phyloP scores from a whole-genome alignment of 2,113 vertebrate genomes.

The Atractosteus spatula region DNA sequence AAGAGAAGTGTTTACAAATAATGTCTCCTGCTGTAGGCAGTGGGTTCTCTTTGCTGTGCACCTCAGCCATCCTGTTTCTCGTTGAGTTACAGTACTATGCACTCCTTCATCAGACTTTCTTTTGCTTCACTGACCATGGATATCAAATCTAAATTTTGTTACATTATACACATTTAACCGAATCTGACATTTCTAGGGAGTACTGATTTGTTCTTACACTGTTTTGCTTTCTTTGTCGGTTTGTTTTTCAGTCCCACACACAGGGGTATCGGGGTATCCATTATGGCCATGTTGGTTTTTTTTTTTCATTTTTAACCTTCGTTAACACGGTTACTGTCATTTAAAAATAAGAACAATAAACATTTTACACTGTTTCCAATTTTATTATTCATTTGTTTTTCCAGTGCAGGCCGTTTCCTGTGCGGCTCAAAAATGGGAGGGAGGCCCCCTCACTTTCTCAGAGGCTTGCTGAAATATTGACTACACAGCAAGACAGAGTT shows the following conservation, averaged over 20 bases:
- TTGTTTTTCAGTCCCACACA: constrained; percentile 31
- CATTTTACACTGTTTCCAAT: constrained; percentile 63
- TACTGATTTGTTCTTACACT: not conserved
- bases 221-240: not conserved
- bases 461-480: no score
- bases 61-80: not conserved
- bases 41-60: constrained; percentile 7
- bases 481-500: no score
- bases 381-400: constrained; percentile 27
- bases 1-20: not conserved
- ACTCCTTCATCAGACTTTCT: not conserved
- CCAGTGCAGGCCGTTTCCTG: not conserved
- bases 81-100: not conserved
- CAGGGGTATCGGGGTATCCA: constrained; percentile 3
- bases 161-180: constrained; percentile 31
- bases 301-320: constrained; percentile 51
- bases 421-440: no score
- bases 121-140: constrained; percentile 9
- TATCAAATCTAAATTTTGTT: constrained; percentile 24
- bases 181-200: constrained; percentile 15
- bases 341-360: constrained; percentile 59
- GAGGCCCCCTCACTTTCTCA: no score
- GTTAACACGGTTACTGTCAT: constrained; percentile 49
- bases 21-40: not conserved
- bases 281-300: constrained; percentile 35